Evolutionary conservation across 2,797 vertebrate species (phyloP).

Genomic region (Synaphobranchus kaupii): DNA sequence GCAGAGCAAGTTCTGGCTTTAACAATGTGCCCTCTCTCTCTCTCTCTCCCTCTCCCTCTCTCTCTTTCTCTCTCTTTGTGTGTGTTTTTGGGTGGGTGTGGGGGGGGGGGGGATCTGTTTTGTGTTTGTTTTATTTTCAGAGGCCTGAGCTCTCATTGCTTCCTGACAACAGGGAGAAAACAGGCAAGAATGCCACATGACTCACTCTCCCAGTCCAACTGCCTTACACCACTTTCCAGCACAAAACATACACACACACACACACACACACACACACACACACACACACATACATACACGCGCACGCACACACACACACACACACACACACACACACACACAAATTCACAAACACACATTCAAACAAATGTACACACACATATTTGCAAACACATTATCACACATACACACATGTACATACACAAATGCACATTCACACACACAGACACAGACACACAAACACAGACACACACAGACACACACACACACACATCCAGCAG

Average conservation of each 20-base stretch:
- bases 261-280: conserved; percentile 59
- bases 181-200: conserved; percentile 72
- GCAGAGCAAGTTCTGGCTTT: neutral
- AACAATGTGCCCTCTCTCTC: conserved; percentile 25
- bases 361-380: conserved; percentile 46
- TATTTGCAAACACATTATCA: conserved; percentile 59
- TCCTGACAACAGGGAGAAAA: conserved; percentile 75
- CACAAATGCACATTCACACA: conserved; percentile 54
- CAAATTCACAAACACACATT: conserved; percentile 51
- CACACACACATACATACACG: conserved; percentile 25
- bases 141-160: conserved; percentile 57
- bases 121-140: conserved; percentile 66
- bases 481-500: conserved; percentile 60
- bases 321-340: conserved; percentile 60
- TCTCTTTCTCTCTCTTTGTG: neutral
- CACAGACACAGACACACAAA: conserved; percentile 61
- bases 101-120: conserved; percentile 42
- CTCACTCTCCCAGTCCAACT: conserved; percentile 60
- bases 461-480: conserved; percentile 54
- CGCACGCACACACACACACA: conserved; percentile 32
- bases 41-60: conserved; percentile 8
- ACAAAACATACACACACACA: conserved; percentile 61
- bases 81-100: conserved; percentile 45
- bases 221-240: conserved; percentile 39
- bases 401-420: conserved; percentile 49